Conservation (phyloP, 2,797 vertebrate genomes). For the Esox masquinongy region DNA sequence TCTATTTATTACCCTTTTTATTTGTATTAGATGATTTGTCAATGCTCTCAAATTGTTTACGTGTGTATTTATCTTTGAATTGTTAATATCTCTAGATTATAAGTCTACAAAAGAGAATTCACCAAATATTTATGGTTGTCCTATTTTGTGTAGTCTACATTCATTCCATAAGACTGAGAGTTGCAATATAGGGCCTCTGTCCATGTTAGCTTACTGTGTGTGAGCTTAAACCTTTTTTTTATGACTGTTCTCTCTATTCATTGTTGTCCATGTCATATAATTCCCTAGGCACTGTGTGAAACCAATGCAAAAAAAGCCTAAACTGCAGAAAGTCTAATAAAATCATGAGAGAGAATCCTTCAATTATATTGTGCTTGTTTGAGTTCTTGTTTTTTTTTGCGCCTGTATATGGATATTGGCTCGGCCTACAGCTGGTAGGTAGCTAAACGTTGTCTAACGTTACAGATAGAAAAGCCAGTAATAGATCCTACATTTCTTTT, state of each 20-base stretch:
- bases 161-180: slow-evolving; percentile 1
- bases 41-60: slow-evolving; percentile 2
- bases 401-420: neutral
- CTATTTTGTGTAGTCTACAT: slow-evolving; percentile 4
- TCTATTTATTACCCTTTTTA: slow-evolving; percentile 16
- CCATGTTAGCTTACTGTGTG: slow-evolving; percentile 8
- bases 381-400: neutral
- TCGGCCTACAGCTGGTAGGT: neutral
- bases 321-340: slow-evolving; percentile 57
- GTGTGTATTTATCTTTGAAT: slow-evolving; percentile 10
- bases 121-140: slow-evolving; percentile 12
- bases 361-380: neutral
- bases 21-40: slow-evolving; percentile 3
- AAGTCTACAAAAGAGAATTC: neutral
- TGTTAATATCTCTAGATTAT: slow-evolving; percentile 11
- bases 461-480: neutral
- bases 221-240: neutral
- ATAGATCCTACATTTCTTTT: neutral
- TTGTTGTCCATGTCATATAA: slow-evolving; percentile 36
- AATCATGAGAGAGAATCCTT: slow-evolving; percentile 4
- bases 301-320: slow-evolving; percentile 56
- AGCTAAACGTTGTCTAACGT: neutral
- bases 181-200: slow-evolving; percentile 6
- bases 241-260: slow-evolving; percentile 4
- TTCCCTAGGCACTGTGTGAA: slow-evolving; percentile 61